Evolutionary conservation across 2,888 invertebrate species (phyloP), one percentile per base, ranked within the genome.

Genomic region (Tanaodytes sp.): DNA sequence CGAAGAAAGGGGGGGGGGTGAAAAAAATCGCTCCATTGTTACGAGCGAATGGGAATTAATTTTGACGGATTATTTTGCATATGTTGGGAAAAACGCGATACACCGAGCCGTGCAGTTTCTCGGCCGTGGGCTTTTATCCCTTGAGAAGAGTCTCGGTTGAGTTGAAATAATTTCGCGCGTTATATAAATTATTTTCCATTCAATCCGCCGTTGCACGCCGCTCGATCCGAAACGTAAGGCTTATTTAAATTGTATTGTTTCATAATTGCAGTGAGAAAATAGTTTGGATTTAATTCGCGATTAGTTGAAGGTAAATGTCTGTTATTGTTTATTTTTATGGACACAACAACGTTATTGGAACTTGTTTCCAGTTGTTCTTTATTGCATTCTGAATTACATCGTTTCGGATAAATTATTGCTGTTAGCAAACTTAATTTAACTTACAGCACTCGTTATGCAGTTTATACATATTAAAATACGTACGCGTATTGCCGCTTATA

Each of bases 241-340:
- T 66, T 59, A 55, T 66, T 66, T 54, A 49, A 54, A 66, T 54
- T 59, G 66, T 49, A 66, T 66, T 66, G 61, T 61, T 42, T 55
- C 42, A 19, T 61, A 55, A 61, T 55, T 55, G 14, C 36, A 37
- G 37, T 55, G 59, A 30, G 66, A 55, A 55, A 30, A 55, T 43
- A 11, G 43, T 42, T 61, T 30, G 30, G 16, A 55, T 55, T 63
- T 54, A 54, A 54, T 59, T 59, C 31, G 37, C 33, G 62, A 62
- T 54, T 55, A 48, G 18, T 55, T 15, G 55, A 63, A 63, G 63
- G 48, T 36, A 43, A 63, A 49, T 20, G 62, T 64, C 36, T 42
- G 46, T 64, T 55, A 43, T 49, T 57, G 55, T 57, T 62, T 52
- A 57, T 64, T 57, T 57, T 64, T 57, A 33, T 37, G 39, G 30